Conservation (phyloP, 2,113 vertebrate genomes). For the Scomber japonicus region DNA sequence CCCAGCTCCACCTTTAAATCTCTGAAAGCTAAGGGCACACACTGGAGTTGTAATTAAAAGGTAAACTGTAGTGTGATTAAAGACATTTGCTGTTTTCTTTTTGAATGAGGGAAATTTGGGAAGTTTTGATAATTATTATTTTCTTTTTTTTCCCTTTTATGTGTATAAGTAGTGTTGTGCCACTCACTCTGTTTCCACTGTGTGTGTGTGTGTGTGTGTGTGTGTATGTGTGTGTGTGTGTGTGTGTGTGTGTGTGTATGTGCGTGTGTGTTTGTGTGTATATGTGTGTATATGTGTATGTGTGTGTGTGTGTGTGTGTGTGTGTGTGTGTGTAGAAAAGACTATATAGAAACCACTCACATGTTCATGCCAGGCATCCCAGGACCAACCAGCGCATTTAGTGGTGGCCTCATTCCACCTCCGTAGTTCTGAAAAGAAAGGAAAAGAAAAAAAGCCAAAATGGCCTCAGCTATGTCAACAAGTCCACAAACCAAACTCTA, state of each 20-base stretch:
- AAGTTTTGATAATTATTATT: not conserved
- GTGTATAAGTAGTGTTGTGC: not conserved
- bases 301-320: not conserved
- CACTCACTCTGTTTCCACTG: not conserved
- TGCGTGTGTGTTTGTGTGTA: not conserved
- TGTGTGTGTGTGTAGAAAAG: not conserved
- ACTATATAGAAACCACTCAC: slow-evolving; percentile 82
- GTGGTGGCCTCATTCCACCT: slow-evolving; percentile 98
- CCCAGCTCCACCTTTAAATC: not conserved
- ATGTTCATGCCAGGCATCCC: slow-evolving; percentile 99
- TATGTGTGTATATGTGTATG: too few species aligned
- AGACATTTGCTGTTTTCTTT: not conserved
- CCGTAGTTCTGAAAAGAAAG: slow-evolving; percentile 92
- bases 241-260: not conserved
- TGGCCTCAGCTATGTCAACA: not conserved
- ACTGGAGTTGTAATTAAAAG: slow-evolving; percentile 25
- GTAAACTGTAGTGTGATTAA: slow-evolving; percentile 18
- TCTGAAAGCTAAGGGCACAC: slow-evolving; percentile 3
- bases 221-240: not conserved
- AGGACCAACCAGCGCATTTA: slow-evolving; percentile 96
- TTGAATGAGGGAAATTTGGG: not conserved
- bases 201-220: not conserved
- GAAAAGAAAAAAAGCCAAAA: slow-evolving; percentile 83
- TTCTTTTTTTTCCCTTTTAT: not conserved
- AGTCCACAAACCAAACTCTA: not conserved